Percentiles rank a stretch among this genome's conserved stretches.
These are phyloP conservation scores for Cheilosia scutellata DNA, from an alignment of 2,888 invertebrate species.

Conservation along the genomic window DNA sequence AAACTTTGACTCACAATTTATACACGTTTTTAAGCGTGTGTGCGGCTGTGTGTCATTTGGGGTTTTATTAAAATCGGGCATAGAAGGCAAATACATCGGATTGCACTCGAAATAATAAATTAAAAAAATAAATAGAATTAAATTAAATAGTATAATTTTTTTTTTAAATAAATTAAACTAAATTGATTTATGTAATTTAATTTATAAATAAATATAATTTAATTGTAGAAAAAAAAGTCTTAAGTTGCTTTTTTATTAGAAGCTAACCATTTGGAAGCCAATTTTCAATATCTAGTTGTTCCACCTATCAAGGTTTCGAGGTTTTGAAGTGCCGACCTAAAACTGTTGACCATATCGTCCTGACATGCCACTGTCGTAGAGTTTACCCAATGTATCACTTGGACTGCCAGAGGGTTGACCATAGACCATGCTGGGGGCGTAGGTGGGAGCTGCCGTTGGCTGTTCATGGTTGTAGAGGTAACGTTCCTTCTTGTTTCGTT, in stretches of 20 bases:
- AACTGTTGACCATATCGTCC: conserved; percentile 85
- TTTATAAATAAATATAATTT: conserved; percentile 43
- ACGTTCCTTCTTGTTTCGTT: conserved; percentile 82
- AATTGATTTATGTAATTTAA: conserved; percentile 61
- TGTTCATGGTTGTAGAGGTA: conserved; percentile 81
- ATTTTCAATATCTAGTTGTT: conserved; percentile 33
- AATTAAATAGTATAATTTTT: conserved; percentile 17
- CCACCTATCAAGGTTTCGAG: conserved; percentile 60
- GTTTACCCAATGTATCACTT: conserved; percentile 91
- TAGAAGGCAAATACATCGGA: conserved; percentile 47
- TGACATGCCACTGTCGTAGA: conserved; percentile 94
- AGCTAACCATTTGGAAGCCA: conserved; percentile 38
- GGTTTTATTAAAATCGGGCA: conserved; percentile 73
- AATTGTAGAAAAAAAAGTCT: conserved; percentile 66
- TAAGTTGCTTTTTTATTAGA: conserved; percentile 60
- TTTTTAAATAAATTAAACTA: conserved; percentile 58
- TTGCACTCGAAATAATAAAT: conserved; percentile 52
- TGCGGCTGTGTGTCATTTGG: neutral
- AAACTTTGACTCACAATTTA: conserved; percentile 46
- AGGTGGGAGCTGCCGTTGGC: conserved; percentile 79
- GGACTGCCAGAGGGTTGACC: conserved; percentile 86
- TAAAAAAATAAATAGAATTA: conserved; percentile 59
- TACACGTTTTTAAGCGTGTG: neutral
- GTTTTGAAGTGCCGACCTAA: conserved; percentile 57
- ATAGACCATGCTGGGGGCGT: conserved; percentile 80